Conservation (phyloP, 2,888 invertebrate genomes). For the Orthosia gracilis region DNA sequence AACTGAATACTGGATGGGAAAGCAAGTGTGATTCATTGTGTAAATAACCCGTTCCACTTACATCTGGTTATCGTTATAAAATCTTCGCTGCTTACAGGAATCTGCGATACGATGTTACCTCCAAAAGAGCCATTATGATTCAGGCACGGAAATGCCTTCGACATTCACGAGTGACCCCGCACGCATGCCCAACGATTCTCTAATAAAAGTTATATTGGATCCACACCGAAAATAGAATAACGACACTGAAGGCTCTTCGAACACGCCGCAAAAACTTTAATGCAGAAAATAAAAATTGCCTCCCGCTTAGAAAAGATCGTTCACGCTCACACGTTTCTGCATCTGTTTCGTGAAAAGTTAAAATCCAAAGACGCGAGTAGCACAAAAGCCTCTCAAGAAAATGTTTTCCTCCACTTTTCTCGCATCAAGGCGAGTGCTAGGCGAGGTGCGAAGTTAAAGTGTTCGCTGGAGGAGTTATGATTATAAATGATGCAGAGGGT, state of each 20-base stretch:
- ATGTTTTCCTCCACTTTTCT: slow-evolving; percentile 73
- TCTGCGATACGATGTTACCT: slow-evolving; percentile 33
- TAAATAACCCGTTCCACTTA: neutral
- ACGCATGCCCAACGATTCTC: slow-evolving; percentile 57
- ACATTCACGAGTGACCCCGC: slow-evolving; percentile 70
- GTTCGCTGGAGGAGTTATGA: slow-evolving; percentile 81
- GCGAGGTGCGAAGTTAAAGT: slow-evolving; percentile 81
- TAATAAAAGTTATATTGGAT: slow-evolving; percentile 74
- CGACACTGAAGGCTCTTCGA: slow-evolving; percentile 57
- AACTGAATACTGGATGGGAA: slow-evolving; percentile 21
- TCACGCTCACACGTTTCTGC: slow-evolving; percentile 40
- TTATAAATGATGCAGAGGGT: slow-evolving; percentile 85
- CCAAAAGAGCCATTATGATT: slow-evolving; percentile 45
- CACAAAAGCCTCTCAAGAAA: slow-evolving; percentile 76
- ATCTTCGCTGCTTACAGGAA: slow-evolving; percentile 10
- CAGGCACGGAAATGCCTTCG: slow-evolving; percentile 64
- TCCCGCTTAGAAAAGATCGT: slow-evolving; percentile 18
- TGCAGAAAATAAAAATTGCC: slow-evolving; percentile 20
- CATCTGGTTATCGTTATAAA: slow-evolving; percentile 14
- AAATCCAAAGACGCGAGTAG: slow-evolving; percentile 72
- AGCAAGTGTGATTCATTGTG: slow-evolving; percentile 20
- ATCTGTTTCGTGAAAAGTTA: slow-evolving; percentile 67
- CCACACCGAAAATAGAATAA: slow-evolving; percentile 67
- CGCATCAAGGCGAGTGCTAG: slow-evolving; percentile 76
- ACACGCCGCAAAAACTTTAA: slow-evolving; percentile 23